phyloP scores from a whole-genome alignment of 2,797 vertebrate species.

The Rhinoraja longicauda region DNA sequence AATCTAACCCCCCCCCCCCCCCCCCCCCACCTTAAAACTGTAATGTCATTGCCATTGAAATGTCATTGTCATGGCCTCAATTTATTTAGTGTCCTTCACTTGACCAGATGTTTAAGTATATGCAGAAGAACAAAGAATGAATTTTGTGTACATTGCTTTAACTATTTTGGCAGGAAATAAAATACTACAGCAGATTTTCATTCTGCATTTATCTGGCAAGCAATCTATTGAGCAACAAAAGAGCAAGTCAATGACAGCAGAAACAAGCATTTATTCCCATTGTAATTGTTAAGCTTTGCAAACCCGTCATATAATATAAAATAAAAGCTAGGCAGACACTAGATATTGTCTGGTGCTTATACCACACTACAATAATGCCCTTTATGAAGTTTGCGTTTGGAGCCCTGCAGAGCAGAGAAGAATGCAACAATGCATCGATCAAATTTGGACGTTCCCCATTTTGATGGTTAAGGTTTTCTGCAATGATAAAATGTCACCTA shows the following conservation, averaged over 20 bases:
- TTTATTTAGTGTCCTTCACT: background rate
- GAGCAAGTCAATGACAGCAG: background rate
- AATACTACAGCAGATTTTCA: background rate
- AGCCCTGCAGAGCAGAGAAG: too few species aligned
- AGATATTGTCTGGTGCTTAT: too few species aligned
- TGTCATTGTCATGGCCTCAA: too few species aligned
- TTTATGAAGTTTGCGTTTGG: too few species aligned
- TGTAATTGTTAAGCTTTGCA: background rate
- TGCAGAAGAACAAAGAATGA: background rate
- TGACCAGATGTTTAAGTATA: background rate
- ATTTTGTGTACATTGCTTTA: background rate
- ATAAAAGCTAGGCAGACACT: background rate
- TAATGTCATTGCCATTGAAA: too few species aligned
- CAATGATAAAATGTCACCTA: too few species aligned
- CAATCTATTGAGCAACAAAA: background rate
- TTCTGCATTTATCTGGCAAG: background rate
- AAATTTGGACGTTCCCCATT: too few species aligned
- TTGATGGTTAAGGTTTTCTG: too few species aligned
- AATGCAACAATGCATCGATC: too few species aligned
- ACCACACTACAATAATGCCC: too few species aligned
- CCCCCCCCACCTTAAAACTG: too few species aligned
- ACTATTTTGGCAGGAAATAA: background rate
- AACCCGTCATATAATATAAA: background rate
- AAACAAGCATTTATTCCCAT: background rate
- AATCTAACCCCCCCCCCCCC: too few species aligned